These are phyloP conservation scores for Thinocorus orbignyianus DNA, from an alignment of 2,113 vertebrate species.

Conservation along the genomic window DNA sequence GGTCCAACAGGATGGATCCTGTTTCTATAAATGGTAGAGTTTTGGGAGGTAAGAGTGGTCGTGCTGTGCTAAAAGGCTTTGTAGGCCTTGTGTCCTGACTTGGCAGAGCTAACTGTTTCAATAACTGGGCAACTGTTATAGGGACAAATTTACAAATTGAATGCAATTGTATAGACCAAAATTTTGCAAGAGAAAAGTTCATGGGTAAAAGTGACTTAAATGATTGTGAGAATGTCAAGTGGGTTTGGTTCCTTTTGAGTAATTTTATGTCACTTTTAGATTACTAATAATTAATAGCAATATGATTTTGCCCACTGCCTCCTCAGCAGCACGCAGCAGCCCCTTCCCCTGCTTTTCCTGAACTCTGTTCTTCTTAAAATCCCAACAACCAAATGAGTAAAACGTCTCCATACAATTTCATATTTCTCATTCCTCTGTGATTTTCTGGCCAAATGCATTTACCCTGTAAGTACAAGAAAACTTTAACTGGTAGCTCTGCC, in stretches of 20 bases:
- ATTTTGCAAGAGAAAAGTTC: not conserved
- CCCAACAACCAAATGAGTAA: not conserved
- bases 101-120: not conserved
- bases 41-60: not conserved
- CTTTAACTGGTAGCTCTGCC: not conserved
- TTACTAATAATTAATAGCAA: not conserved
- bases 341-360: not conserved
- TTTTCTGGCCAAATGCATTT: not conserved
- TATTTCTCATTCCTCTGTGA: not conserved
- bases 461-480: not conserved
- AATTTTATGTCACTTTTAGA: not conserved
- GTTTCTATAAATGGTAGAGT: not conserved
- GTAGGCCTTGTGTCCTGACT: not conserved
- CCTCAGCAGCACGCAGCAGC: not conserved
- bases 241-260: not conserved
- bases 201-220: not conserved
- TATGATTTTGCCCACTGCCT: not conserved
- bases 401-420: not conserved
- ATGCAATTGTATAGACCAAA: not conserved
- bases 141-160: not conserved
- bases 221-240: not conserved
- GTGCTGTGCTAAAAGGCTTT: not conserved
- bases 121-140: not conserved
- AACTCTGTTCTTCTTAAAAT: not conserved
- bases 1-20: not conserved